These are phyloP conservation scores for Diprion similis DNA, from an alignment of 1,140 invertebrate species.

Conservation along the genomic window DNA sequence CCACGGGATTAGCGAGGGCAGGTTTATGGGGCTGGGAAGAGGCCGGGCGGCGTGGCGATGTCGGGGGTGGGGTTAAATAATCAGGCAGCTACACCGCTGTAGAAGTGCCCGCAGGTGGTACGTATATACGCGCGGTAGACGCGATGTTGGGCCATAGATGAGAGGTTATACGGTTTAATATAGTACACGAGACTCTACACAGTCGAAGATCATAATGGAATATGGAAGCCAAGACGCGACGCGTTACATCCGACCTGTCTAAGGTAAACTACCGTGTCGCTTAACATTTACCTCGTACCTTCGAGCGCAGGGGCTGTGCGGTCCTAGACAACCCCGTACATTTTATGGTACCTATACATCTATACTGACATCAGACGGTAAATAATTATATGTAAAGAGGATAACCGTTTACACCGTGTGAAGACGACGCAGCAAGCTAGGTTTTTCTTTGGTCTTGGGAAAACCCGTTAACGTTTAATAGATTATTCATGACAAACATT, in stretches of 20 bases:
- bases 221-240: conserved; percentile 11
- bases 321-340: too few species aligned
- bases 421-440: too few species aligned
- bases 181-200: conserved; percentile 32
- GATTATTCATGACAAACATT: too few species aligned
- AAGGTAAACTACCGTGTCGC: background rate
- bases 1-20: conserved; percentile 1
- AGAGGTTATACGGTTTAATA: conserved; percentile 33
- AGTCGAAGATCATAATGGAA: conserved; percentile 42
- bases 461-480: too few species aligned
- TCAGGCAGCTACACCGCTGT: conserved; percentile 35
- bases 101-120: background rate
- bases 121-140: conserved; percentile 27
- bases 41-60: background rate
- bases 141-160: conserved; percentile 36
- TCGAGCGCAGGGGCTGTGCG: too few species aligned
- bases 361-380: too few species aligned
- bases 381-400: too few species aligned
- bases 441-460: too few species aligned
- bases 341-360: too few species aligned
- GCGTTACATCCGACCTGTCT: background rate
- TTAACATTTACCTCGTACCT: too few species aligned
- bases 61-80: conserved; percentile 41
- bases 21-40: conserved; percentile 18
- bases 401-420: too few species aligned